A percentile compares a stretch with the other conserved stretches of the same genome.
Evolutionary conservation across 2,797 vertebrate species (phyloP).

Genomic region (Glyptemys insculpta): DNA sequence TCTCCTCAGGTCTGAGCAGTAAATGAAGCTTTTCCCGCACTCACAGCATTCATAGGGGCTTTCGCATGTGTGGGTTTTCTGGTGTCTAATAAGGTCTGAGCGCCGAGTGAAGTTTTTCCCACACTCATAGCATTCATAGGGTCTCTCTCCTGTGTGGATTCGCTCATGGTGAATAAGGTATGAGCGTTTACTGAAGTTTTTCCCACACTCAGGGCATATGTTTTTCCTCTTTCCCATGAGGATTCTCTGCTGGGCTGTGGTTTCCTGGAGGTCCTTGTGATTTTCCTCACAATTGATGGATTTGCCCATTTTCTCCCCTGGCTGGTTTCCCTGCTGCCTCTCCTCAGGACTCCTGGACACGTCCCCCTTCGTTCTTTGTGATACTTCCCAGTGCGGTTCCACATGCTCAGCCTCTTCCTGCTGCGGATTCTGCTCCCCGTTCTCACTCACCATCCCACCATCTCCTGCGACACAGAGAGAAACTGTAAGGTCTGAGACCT

Average conservation of each 20-base stretch:
- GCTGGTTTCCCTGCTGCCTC: neutral
- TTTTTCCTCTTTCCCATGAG: neutral
- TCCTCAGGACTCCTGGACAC: neutral
- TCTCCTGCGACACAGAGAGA: neutral
- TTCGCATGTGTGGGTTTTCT: neutral
- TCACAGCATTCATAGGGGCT: neutral
- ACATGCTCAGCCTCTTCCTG: neutral
- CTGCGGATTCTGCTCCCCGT: neutral
- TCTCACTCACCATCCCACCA: neutral
- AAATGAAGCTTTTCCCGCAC: neutral
- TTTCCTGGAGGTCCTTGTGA: neutral
- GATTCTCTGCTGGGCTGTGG: neutral
- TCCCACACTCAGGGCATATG: neutral
- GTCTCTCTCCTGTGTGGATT: neutral
- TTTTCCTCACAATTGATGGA: neutral
- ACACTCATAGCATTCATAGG: neutral
- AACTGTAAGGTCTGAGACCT: no score
- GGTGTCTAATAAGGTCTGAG: neutral
- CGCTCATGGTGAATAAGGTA: neutral
- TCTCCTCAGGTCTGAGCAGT: neutral
- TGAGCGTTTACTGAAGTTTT: neutral
- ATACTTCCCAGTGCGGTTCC: neutral
- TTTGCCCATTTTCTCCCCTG: neutral
- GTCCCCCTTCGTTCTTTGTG: neutral
- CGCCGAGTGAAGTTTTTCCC: neutral